Base-by-base conservation (phyloP, 2,113 vertebrate genomes). In the Micronisus gabar region DNA sequence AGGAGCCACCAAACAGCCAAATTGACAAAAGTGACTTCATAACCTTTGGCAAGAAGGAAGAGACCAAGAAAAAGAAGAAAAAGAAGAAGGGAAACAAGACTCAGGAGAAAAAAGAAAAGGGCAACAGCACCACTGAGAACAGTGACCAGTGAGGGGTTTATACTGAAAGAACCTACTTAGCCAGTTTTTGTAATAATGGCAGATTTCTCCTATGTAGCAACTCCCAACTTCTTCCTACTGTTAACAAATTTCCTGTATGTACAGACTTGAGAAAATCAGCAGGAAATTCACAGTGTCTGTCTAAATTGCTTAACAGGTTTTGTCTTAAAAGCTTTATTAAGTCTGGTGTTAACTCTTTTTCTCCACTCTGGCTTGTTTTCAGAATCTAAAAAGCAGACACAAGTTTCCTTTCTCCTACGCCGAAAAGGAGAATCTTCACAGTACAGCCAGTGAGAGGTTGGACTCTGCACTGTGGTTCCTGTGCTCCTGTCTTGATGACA, bases 21-120 rank as follows among this genome's bases (percentile, higher is more conserved):
- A 99, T 98, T 94, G 99, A 99, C 98, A 99, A 99, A 99, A 99
- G 99, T 95, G 99, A 99, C 98, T 99, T 99, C 98, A 99, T 99
- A 98, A 99, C 99, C 95, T 99, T 99, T 96, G 99, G 99, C 96
- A 99, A 99, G 98, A 99, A 99, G 93, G 99, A 99, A 95, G 99
- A 99, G 97, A 99, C 99, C 97, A 99, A 99, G 98, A 99, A 99
- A 98, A 99, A 99, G 97, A 99, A 99, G 94, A 99, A 99, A 96
- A 99, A 99, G 99, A 99, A 99, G 99, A 99, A 99, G 99, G 99
- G 99, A 96, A 99, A 98, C 98, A 99, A 99, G 98, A 97, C 97
- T 97, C 98, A 98, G 97, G 99, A 99, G 97, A 99, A 99, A 98
- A 99, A 99, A 96, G 99, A 99, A 98, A 99, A 99, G 98, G 99